Conservation (phyloP, 2,797 vertebrate species). For the Muscicapa striata region DNA sequence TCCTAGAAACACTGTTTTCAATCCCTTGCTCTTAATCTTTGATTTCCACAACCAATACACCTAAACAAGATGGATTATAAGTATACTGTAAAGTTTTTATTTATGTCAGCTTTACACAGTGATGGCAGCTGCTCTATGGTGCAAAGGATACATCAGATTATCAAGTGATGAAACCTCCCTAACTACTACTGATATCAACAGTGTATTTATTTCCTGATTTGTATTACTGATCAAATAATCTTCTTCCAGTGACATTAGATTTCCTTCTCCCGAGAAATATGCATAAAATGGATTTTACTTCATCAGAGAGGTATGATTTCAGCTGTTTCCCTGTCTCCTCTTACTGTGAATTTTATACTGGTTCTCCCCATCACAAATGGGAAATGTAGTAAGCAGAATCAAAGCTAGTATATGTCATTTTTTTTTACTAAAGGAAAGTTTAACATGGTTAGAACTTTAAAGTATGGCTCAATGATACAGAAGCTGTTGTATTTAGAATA, state of each 20-base stretch:
- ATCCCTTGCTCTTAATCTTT: not conserved
- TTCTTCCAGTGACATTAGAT: not conserved
- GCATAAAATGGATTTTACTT: not conserved
- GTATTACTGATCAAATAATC: not conserved
- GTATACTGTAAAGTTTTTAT: not conserved
- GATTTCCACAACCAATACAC: not conserved
- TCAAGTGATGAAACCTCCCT: not conserved
- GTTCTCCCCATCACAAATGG: not conserved
- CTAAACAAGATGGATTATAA: not conserved
- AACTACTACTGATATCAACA: not conserved
- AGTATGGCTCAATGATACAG: not conserved
- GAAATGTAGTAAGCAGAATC: not conserved
- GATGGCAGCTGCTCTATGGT: not conserved
- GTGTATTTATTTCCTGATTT: not conserved
- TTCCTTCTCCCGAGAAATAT: not conserved
- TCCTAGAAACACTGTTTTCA: not conserved
- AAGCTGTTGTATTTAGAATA: not conserved
- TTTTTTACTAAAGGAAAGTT: not conserved
- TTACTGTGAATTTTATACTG: not conserved
- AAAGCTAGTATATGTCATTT: not conserved
- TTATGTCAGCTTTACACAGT: not conserved
- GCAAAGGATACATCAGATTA: not conserved
- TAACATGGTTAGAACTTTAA: not conserved
- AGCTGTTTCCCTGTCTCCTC: not conserved
- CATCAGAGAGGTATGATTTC: not conserved